phyloP scores from a whole-genome alignment of 2,797 vertebrate genomes.

The Taenioides sp. region DNA sequence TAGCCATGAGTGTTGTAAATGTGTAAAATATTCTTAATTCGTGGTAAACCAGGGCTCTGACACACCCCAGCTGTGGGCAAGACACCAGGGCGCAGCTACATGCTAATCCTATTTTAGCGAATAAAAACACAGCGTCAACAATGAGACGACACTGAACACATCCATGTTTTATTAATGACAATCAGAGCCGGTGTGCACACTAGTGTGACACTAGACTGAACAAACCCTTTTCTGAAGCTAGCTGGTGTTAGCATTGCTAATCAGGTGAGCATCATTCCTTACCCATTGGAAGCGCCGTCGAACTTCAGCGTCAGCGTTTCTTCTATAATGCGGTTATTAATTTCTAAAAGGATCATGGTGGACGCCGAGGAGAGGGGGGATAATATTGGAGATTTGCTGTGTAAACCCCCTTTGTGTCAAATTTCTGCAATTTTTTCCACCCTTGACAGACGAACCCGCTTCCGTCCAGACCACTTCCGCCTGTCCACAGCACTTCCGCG shows the following conservation, averaged over 20 bases:
- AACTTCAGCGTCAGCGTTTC: slow-evolving; percentile 94
- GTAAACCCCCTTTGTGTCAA: slow-evolving; percentile 60
- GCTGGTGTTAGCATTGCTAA: slow-evolving; percentile 57
- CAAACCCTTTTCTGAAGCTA: slow-evolving; percentile 38
- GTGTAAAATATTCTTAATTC: background rate
- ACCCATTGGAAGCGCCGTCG: slow-evolving; percentile 93
- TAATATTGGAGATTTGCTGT: slow-evolving; percentile 20
- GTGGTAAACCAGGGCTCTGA: slow-evolving; percentile 33
- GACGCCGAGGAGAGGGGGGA: slow-evolving; percentile 38
- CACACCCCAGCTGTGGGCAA: slow-evolving; percentile 70
- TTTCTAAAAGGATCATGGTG: slow-evolving; percentile 96
- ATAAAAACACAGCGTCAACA: too few relatives aligned
- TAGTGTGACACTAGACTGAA: background rate
- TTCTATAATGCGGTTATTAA: slow-evolving; percentile 98
- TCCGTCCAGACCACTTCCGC: slow-evolving; percentile 73
- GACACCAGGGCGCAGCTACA: background rate
- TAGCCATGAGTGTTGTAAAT: background rate
- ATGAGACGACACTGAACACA: rapidly evolving
- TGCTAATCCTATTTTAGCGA: background rate
- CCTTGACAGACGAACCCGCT: slow-evolving; percentile 68
- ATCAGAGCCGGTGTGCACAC: rapidly evolving
- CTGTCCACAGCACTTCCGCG: slow-evolving; percentile 73
- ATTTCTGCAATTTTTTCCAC: slow-evolving; percentile 50
- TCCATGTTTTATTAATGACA: background rate
- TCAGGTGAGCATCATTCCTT: slow-evolving; percentile 71